Evolutionary conservation across 2,797 vertebrate genomes (phyloP).

Genomic region (Otolemur crassicaudatus): DNA sequence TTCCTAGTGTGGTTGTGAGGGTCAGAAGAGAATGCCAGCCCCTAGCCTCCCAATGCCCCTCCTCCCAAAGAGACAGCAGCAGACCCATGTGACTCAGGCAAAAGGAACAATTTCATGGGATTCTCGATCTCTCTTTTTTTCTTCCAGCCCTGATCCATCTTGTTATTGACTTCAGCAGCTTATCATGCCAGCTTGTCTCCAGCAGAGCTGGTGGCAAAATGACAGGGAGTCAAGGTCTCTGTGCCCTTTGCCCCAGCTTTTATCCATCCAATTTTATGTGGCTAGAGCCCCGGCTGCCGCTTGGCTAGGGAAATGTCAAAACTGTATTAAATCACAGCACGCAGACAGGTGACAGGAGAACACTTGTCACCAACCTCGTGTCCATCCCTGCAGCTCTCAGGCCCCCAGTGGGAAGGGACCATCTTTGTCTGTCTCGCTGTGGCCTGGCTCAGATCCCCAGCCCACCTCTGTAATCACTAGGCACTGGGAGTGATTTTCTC

Average conservation of each 20-base stretch:
- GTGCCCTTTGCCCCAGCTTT: slow-evolving; percentile 72
- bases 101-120: neutral
- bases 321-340: slow-evolving; percentile 73
- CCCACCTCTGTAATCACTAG: neutral
- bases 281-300: slow-evolving; percentile 52
- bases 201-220: slow-evolving; percentile 62
- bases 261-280: slow-evolving; percentile 71
- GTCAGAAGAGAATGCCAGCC: neutral
- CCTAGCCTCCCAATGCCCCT: fast-evolving
- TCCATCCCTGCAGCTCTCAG: neutral
- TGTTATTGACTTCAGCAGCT: slow-evolving; percentile 63
- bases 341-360: neutral
- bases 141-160: slow-evolving; percentile 42
- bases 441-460: neutral
- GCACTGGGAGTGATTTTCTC: neutral
- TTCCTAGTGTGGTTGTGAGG: neutral
- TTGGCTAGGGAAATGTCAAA: slow-evolving; percentile 60
- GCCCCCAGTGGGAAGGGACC: neutral
- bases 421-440: neutral
- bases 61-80: neutral
- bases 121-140: neutral
- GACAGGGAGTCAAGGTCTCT: slow-evolving; percentile 74
- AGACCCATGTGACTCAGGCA: neutral
- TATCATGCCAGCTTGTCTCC: slow-evolving; percentile 53
- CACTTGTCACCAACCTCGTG: neutral